Conservation (phyloP, 2,888 invertebrate genomes). For the Drosophila flavopinicola region DNA sequence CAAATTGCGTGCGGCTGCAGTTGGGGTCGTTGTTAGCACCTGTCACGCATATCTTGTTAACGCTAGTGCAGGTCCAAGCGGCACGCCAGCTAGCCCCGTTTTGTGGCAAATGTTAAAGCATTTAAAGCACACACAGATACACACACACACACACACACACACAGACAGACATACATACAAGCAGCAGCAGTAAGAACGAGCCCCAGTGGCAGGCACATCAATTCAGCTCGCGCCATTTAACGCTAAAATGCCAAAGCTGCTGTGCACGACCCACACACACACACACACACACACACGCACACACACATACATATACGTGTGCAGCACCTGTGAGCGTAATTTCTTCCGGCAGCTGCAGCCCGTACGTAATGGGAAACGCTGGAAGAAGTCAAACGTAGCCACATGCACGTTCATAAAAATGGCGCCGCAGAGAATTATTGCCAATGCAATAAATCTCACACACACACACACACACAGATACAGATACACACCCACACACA, state of each 20-base stretch:
- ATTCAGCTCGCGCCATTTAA: slow-evolving; percentile 76
- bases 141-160: no score
- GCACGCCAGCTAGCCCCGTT: slow-evolving; percentile 29
- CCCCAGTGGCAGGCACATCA: slow-evolving; percentile 62
- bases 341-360: slow-evolving; percentile 64
- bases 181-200: slow-evolving; percentile 1
- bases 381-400: slow-evolving; percentile 62
- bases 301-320: slow-evolving; percentile 18
- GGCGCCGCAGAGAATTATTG: slow-evolving; percentile 81
- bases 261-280: slow-evolving; percentile 33
- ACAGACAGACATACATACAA: no score
- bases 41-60: slow-evolving; percentile 66
- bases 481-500: slow-evolving; percentile 6
- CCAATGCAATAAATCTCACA: slow-evolving; percentile 80
- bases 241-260: slow-evolving; percentile 72
- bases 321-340: slow-evolving; percentile 63
- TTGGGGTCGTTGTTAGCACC: slow-evolving; percentile 52
- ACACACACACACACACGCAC: slow-evolving; percentile 22
- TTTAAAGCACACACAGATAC: slow-evolving; percentile 35
- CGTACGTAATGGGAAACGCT: slow-evolving; percentile 45
- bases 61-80: slow-evolving; percentile 10
- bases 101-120: slow-evolving; percentile 58
- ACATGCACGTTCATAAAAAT: slow-evolving; percentile 75
- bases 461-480: slow-evolving; percentile 22
- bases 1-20: slow-evolving; percentile 38